Base-by-base conservation (phyloP, 2,888 invertebrate species). In the Morinoia aosen region DNA sequence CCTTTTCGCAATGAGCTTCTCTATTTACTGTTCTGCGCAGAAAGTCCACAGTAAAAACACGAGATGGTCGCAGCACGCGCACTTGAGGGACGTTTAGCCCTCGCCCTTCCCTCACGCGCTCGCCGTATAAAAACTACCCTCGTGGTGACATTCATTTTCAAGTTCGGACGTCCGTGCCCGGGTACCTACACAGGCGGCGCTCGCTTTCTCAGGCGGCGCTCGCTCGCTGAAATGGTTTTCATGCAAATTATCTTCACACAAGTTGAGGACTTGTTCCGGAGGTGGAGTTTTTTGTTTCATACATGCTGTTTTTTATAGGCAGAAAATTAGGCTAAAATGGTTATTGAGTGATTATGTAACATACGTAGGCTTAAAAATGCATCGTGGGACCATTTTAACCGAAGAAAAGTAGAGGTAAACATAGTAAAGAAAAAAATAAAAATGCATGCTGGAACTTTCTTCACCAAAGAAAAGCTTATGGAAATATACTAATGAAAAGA, bases 1-100 rank as follows among this genome's bases (percentile, higher is more conserved):
- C 48, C 93, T 93, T 33, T 76, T 93, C 57, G 93, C 93, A 93
- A 93, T 93, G 93, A 57, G 93, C 93, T 93, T 57, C 93, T 57
- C 93, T 93, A 93, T 93, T 93, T 93, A 93, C 93, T 57, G 93
- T 93, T 48, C 93, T 93, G 39, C 58, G 3, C 57, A 57, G 57
- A n/a, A 48, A 93, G 93, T 33, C 93, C 57, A 57, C 57, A 58
- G 93, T 93, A 93, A 93, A 93, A 93, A 93, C 93, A 93, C 39
- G 57, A 57, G 93, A 93, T 57, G 93, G 93, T 93, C 93, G 25
- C 93, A 57, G 93, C 57, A 57, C 93, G 57, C 10, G 93, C 57
- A 19, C 93, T 39, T 40, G 40, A 90, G 16, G 12, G 90, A 90
- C 90, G 76, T 33, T 76, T 76, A 76, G 76, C 76, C 76, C 76